Conservation (phyloP, 2,797 vertebrate species). For the Dendrocincla tyrannina region DNA sequence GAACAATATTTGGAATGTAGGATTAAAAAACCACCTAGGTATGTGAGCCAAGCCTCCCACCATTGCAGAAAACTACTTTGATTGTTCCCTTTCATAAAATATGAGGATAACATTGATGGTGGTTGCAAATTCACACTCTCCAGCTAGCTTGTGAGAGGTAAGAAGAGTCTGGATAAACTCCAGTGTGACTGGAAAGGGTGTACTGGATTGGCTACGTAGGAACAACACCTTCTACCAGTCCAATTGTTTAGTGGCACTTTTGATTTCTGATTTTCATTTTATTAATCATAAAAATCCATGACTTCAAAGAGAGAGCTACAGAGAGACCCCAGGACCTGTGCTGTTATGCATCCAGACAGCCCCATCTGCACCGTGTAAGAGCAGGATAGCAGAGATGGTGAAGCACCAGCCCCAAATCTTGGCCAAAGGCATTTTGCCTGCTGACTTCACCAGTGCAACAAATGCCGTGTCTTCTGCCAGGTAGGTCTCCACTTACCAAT, state of each 20-base stretch:
- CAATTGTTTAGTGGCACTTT: neutral
- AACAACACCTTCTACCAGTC: neutral
- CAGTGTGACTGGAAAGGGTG: neutral
- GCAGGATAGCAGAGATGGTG: neutral
- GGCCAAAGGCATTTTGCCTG: neutral
- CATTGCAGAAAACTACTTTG: neutral
- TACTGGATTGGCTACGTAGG: neutral
- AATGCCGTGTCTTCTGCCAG: neutral
- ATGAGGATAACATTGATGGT: neutral
- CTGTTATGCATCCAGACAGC: neutral
- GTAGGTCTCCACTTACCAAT: neutral
- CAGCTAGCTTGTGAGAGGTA: neutral
- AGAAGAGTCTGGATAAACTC: neutral
- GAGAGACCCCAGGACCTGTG: neutral
- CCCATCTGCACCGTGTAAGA: neutral
- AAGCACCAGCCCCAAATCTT: neutral
- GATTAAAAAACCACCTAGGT: neutral
- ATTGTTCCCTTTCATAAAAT: conserved; percentile 17
- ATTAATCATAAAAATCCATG: neutral
- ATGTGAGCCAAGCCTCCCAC: neutral
- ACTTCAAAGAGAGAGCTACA: neutral
- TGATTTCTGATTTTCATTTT: neutral
- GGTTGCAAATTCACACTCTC: neutral
- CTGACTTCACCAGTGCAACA: neutral
- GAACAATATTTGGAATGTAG: neutral